phyloP scores from a whole-genome alignment of 2,888 invertebrate genomes.

The Tipula unca region DNA sequence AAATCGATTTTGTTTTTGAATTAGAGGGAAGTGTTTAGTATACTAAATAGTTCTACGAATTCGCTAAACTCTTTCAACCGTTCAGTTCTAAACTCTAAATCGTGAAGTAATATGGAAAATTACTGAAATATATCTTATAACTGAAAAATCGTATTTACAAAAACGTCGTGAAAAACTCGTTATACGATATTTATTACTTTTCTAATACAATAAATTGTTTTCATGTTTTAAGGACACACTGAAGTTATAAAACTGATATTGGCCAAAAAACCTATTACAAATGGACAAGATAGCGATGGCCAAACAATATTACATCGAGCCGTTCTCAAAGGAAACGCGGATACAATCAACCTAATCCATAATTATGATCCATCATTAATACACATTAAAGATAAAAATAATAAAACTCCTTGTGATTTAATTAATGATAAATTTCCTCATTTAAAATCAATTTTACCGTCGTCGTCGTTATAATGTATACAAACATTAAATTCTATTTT shows the following conservation, averaged over 20 bases:
- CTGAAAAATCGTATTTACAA: too few relatives aligned
- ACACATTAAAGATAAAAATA: slow-evolving; percentile 42
- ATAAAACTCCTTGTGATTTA: slow-evolving; percentile 41
- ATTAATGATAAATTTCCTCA: slow-evolving; percentile 26
- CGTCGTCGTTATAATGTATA: not conserved
- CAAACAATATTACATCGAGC: slow-evolving; percentile 75
- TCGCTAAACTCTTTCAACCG: too few relatives aligned
- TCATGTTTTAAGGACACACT: slow-evolving; percentile 48
- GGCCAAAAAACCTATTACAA: slow-evolving; percentile 52
- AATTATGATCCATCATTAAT: slow-evolving; percentile 38
- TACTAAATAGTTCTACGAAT: too few relatives aligned
- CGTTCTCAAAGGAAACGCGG: slow-evolving; percentile 45
- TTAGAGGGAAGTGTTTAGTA: too few relatives aligned
- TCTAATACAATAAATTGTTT: not conserved
- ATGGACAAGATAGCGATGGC: slow-evolving; percentile 66
- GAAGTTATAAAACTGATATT: slow-evolving; percentile 59
- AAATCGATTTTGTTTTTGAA: too few relatives aligned
- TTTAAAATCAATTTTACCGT: not conserved
- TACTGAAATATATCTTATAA: too few relatives aligned
- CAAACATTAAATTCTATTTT: not conserved
- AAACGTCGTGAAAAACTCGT: too few relatives aligned
- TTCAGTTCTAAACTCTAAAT: too few relatives aligned
- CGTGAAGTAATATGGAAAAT: too few relatives aligned
- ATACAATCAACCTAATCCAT: slow-evolving; percentile 43
- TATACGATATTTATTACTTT: too few relatives aligned